Percentiles rank a stretch among this genome's conserved stretches.
These are phyloP conservation scores for Erpetoichthys calabaricus DNA, from an alignment of 2,797 vertebrate genomes.

Conservation along the genomic window DNA sequence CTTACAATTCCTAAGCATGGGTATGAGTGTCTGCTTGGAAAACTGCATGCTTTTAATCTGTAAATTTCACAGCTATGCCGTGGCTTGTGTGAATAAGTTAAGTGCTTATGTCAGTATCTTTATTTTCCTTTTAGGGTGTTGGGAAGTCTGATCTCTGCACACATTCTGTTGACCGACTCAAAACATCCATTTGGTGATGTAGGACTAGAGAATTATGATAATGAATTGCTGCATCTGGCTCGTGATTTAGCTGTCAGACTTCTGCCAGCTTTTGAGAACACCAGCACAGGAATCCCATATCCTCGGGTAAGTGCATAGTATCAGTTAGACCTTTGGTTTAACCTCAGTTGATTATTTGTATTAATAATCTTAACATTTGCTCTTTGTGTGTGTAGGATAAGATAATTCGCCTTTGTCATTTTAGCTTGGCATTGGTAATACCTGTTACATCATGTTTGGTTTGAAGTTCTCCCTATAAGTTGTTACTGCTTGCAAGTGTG, in stretches of 20 bases:
- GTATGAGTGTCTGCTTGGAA: no score
- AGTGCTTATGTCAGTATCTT: not conserved
- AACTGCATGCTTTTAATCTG: no score
- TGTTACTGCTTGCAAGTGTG: no score
- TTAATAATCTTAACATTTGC: not conserved
- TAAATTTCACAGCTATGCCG: no score
- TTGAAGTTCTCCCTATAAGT: no score
- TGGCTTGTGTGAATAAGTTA: no score
- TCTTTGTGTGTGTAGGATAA: not conserved
- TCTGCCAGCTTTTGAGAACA: constrained; percentile 95
- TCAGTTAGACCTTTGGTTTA: constrained; percentile 8
- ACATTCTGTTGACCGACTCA: constrained; percentile 85
- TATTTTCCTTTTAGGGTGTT: constrained; percentile 55
- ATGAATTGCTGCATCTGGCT: constrained; percentile 85
- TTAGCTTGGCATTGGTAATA: no score
- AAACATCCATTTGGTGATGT: constrained; percentile 88
- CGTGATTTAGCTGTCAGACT: constrained; percentile 85
- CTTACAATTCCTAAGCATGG: no score
- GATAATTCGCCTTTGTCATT: not conserved
- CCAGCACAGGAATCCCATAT: constrained; percentile 87
- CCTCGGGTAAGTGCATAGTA: constrained; percentile 59
- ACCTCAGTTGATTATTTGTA: not conserved
- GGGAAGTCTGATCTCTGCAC: constrained; percentile 88
- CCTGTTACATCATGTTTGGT: no score
- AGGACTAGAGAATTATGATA: constrained; percentile 71